phyloP scores from a whole-genome alignment of 2,888 invertebrate species.

The Heliconius aoede region DNA sequence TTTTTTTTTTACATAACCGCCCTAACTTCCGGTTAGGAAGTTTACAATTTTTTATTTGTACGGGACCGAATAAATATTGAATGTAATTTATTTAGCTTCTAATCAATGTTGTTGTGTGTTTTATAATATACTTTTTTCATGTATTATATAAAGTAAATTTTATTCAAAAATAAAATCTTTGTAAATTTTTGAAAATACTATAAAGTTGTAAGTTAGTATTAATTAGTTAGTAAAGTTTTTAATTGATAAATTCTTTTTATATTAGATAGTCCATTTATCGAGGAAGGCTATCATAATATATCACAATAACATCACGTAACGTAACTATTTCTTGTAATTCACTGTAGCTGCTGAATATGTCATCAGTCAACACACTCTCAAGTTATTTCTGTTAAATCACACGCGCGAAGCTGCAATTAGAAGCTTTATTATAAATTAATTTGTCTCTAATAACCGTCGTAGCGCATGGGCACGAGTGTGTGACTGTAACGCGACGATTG shows the following conservation, averaged over 20 bases:
- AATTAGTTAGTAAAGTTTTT: no score
- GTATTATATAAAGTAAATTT: no score
- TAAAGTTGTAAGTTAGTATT: no score
- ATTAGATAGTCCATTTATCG: no score
- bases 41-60: constrained; percentile 42
- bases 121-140: no score
- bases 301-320: neutral
- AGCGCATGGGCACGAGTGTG: no score
- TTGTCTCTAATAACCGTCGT: no score
- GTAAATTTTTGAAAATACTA: no score
- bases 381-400: neutral
- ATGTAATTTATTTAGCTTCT: constrained; percentile 7
- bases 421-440: neutral
- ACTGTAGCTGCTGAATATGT: neutral
- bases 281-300: no score
- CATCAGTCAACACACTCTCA: neutral
- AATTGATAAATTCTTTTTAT: no score
- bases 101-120: neutral
- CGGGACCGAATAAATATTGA: constrained; percentile 33
- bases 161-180: no score
- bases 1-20: constrained; percentile 46
- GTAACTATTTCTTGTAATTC: neutral
- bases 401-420: neutral
- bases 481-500: no score
- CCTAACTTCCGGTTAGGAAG: constrained; percentile 48